Evolutionary conservation across 2,888 invertebrate genomes (phyloP), one percentile per base, ranked within the genome.

Genomic region (Anthophora plumipes): DNA sequence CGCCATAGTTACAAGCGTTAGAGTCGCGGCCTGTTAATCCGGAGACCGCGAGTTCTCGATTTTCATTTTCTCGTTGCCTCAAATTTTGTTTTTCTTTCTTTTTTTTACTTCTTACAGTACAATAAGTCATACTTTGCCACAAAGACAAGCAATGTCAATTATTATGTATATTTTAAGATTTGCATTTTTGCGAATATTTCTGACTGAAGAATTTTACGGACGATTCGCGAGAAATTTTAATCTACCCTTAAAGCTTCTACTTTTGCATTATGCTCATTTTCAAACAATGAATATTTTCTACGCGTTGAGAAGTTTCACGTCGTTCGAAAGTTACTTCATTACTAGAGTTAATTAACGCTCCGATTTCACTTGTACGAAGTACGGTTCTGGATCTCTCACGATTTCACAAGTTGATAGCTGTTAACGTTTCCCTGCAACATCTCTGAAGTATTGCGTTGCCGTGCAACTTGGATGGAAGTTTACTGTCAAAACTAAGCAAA

Each of bases 321-420:
- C 59, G 37, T 25, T 14, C 7, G 14, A 12, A 52, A 50, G 37
- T 64, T 55, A 46, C 55, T 63, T 55, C 55, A 57, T 55, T 50
- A 14, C 57, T 57, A 14, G 55, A 76, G 55, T 70, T 76, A 64
- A 76, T 76, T 70, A 76, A 64, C 70, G 22, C 20, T 39, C 14
- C 41, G 61, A 57, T 60, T 54, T 52, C 54, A 14, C 39, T 46
- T 7, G n/a, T 14, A 25, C 4, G 41, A 57, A 41, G 22, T 41
- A 41, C 48, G 63, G 54, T 60, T 57, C 8, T 12, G 6, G 12
- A 22, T n/a, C 59, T 25, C 20, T 31, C 25, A 14, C 25, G 46
- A 69, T 60, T 39, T 63, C 55, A 50, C 63, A 20, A 48, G 17
- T 57, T 14, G 61, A 70, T 70, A 61, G 48, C 39, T 55, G 69